Base-by-base conservation (phyloP, 2,797 vertebrate genomes). In the Smutsia gigantea region DNA sequence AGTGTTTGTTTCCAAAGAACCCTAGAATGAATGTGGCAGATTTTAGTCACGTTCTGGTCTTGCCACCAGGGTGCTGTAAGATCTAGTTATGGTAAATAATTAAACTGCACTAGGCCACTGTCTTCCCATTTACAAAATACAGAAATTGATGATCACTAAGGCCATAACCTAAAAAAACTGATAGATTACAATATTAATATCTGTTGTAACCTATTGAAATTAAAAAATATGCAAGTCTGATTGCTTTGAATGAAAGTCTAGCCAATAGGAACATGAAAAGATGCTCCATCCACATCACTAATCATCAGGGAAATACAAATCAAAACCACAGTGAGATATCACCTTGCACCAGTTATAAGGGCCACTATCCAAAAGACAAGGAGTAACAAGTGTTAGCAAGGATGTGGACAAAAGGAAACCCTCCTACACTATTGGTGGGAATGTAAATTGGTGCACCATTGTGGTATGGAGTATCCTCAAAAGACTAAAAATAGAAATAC, bases 151-250 rank as follows among this genome's bases (percentile, higher is more conserved):
- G 61, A 74, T 74, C 49, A 31, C 34, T 39, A 15, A 95, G 57
- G 23, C 49, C 18, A 51, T n/a, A 74, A 42, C 37, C 25, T 82
- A 8, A 89, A 96, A 46, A 69, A 77, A 55, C 21, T 34, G n/a
- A 46, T 75, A 27, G 5, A 7, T n/a, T 95, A 49, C 79, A 49
- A 68, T 83, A 92, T 79, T 90, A 59, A 68, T 84, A 96, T 53
- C 79, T 53, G 9, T 79, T 93, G 77, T 90, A 89, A 64, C 51
- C 17, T 57, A 71, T 34, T 93, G 71, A 51, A 87, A 96, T 78
- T 68, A 51, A 87, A 39, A 93, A 49, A 87, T 69, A 89, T 6
- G 37, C 29, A 53, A 55, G 39, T 88, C 18, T 77, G 75, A 82
- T 90, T 53, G 34, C 66, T 95, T 90, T 92, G 82, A 88, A 74